phyloP scores from a whole-genome alignment of 2,888 invertebrate genomes.

The Ophraella communa region DNA sequence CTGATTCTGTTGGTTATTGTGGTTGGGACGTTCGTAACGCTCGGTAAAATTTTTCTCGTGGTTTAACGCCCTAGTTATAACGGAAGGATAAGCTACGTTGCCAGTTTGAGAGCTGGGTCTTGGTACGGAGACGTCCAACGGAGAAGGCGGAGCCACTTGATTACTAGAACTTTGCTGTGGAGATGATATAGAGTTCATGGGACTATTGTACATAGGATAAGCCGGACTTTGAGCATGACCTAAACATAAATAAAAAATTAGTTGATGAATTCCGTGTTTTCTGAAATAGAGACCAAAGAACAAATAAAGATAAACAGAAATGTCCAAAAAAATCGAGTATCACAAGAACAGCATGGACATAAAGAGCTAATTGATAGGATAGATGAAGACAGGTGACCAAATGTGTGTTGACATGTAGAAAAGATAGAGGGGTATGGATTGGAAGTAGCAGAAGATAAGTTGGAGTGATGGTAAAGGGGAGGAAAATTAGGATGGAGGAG shows the following conservation, averaged over 20 bases:
- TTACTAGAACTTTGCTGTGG: slow-evolving; percentile 71
- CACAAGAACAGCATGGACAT: no score
- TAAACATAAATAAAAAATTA: slow-evolving; percentile 13
- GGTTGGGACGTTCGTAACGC: slow-evolving; percentile 63
- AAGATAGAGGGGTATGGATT: no score
- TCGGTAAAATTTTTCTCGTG: slow-evolving; percentile 66
- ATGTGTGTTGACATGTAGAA: no score
- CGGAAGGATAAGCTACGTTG: slow-evolving; percentile 79
- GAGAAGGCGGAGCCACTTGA: slow-evolving; percentile 70
- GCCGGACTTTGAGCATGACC: slow-evolving; percentile 80
- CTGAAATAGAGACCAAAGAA: no score
- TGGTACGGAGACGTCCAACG: slow-evolving; percentile 73
- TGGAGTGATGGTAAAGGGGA: no score
- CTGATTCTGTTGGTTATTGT: slow-evolving; percentile 50
- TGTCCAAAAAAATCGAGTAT: no score
- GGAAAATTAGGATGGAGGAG: no score
- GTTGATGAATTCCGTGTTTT: no score
- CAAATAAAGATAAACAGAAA: no score
- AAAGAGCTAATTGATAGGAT: no score
- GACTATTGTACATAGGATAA: slow-evolving; percentile 86
- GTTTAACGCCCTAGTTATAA: slow-evolving; percentile 77
- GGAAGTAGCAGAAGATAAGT: no score
- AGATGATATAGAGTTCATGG: slow-evolving; percentile 77
- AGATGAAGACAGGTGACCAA: no score
- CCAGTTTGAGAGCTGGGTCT: slow-evolving; percentile 67